Evolutionary conservation across 2,888 invertebrate species (phyloP).

Genomic region (Perizoma affinitatum): DNA sequence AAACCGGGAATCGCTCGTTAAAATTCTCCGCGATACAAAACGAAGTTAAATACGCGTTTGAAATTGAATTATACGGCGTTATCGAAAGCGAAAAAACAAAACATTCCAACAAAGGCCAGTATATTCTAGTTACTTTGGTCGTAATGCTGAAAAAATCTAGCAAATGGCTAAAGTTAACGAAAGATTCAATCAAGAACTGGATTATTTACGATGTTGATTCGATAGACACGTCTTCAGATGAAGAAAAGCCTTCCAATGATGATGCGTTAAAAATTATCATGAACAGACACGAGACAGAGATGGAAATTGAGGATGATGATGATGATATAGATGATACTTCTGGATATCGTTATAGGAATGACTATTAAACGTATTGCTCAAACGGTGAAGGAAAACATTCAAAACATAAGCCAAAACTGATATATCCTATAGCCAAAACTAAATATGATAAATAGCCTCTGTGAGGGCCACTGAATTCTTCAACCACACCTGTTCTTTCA

Average conservation of each 20-base stretch:
- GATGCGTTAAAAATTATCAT: constrained; percentile 43
- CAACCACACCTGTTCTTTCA: no score
- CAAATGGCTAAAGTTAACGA: constrained; percentile 65
- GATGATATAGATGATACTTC: constrained; percentile 19
- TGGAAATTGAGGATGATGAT: constrained; percentile 51
- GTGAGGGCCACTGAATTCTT: no score
- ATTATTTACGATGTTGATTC: constrained; percentile 67
- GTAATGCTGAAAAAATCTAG: constrained; percentile 53
- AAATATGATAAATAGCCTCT: no score
- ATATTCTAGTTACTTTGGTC: constrained; percentile 59
- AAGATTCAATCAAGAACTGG: constrained; percentile 59
- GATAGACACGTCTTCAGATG: constrained; percentile 64
- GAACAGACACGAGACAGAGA: constrained; percentile 53
- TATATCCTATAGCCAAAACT: no score
- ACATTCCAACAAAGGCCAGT: constrained; percentile 67
- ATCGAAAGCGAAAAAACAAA: constrained; percentile 49
- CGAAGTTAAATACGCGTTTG: constrained; percentile 60
- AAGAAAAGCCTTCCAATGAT: constrained; percentile 47
- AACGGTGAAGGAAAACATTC: no score
- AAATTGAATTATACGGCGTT: constrained; percentile 69
- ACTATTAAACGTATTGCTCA: neutral
- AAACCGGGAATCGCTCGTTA: constrained; percentile 53
- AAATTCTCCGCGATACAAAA: constrained; percentile 55
- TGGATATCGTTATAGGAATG: constrained; percentile 12
- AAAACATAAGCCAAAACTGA: no score